phyloP scores from a whole-genome alignment of 2,797 vertebrate genomes.

The Ibycter americanus region DNA sequence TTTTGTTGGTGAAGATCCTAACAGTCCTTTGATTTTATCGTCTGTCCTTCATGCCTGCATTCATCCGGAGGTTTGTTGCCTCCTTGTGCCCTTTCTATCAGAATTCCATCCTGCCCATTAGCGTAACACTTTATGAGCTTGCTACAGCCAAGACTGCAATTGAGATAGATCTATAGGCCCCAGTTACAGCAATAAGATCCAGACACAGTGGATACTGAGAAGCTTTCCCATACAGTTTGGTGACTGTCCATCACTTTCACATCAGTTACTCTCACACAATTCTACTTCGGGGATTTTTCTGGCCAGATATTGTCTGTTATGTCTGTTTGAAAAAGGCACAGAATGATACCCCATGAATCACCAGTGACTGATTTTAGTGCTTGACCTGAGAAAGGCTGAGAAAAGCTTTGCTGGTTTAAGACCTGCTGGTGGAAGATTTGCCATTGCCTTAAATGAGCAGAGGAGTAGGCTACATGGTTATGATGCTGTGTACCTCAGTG shows the following conservation, averaged over 20 bases:
- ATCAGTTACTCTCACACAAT: neutral
- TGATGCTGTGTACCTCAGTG: neutral
- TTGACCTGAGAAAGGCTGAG: neutral
- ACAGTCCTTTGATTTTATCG: neutral
- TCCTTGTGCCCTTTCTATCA: neutral
- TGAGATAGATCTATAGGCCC: neutral
- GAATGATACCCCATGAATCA: neutral
- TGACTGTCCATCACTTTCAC: neutral
- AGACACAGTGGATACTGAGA: neutral
- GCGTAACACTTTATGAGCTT: neutral
- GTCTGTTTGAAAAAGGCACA: neutral
- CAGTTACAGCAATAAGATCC: fast-evolving
- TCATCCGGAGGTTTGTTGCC: neutral
- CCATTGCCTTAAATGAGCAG: neutral
- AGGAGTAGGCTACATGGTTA: neutral
- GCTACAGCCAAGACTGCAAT: neutral
- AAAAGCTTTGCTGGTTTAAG: neutral
- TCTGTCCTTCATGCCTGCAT: neutral
- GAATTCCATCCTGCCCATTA: neutral
- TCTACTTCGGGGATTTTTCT: neutral
- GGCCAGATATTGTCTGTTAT: neutral
- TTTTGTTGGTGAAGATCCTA: neutral
- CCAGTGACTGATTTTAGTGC: neutral
- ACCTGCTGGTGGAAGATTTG: neutral
- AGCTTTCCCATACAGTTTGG: neutral